phyloP scores from a whole-genome alignment of 2,888 invertebrate species.

The Sabellastarte sp. region DNA sequence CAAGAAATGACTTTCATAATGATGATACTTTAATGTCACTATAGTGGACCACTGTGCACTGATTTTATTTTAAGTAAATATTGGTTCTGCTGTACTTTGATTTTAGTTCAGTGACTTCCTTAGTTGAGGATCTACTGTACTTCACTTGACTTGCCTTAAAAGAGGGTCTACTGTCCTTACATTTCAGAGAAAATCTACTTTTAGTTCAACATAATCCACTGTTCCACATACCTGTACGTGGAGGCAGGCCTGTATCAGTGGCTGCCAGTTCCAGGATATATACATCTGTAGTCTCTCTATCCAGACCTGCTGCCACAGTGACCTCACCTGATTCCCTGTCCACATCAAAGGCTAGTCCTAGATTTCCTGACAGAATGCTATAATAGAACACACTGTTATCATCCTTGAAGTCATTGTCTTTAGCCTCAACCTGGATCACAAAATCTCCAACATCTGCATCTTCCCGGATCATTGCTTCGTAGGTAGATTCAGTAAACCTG shows the following conservation, averaged over 20 bases:
- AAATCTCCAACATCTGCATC: constrained; percentile 82
- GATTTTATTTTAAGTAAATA: too few relatives aligned
- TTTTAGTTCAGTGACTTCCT: too few relatives aligned
- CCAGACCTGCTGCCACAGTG: constrained; percentile 36
- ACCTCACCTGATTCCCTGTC: constrained; percentile 37
- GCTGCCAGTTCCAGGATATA: constrained; percentile 47
- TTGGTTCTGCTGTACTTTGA: too few relatives aligned
- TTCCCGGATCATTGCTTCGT: constrained; percentile 78
- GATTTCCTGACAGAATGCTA: constrained; percentile 40
- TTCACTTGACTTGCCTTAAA: too few relatives aligned
- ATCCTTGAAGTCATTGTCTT: constrained; percentile 52
- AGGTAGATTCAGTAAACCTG: constrained; percentile 77
- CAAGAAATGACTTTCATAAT: too few relatives aligned
- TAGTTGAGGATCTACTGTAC: too few relatives aligned
- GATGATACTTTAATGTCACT: too few relatives aligned
- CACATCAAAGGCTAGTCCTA: constrained; percentile 33
- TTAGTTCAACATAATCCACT: background rate
- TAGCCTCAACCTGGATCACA: constrained; percentile 80
- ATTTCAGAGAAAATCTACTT: too few relatives aligned
- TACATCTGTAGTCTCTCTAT: constrained; percentile 40
- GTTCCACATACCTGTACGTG: constrained; percentile 42
- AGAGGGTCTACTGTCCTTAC: too few relatives aligned
- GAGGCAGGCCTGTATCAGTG: constrained; percentile 41
- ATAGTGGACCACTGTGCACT: too few relatives aligned
- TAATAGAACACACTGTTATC: constrained; percentile 40